Base-by-base conservation (phyloP, 2,888 invertebrate genomes). In the Pterostichus niger region DNA sequence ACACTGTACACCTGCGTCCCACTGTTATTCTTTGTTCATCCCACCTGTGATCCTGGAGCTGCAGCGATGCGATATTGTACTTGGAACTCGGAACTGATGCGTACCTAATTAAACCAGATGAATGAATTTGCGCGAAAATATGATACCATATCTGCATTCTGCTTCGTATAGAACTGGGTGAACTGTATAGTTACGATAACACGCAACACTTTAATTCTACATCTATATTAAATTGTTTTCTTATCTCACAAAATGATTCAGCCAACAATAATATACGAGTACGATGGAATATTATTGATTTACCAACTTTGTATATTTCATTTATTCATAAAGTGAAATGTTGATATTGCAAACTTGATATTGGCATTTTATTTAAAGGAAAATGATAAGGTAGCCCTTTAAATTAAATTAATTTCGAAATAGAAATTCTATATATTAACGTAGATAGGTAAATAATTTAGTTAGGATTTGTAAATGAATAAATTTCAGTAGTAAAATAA, bases 291-390 rank as follows among this genome's bases (percentile, higher is more conserved):
- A 24, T 24, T 24, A 24, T 24, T 24, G 24, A 24, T 2, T 24
- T 24, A 24, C 24, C 1, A 24, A 24, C 3, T 24, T 24, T 24
- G 24, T 24, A 3, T 24, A 24, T 24, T 40, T 40, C 2, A 40
- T 40, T 40, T 40, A 40, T 40, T 40, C 40, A 40, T 40, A 40
- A 11, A 46, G 46, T 56, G 9, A 56, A 24, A 59, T 31, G 59
- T 54, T 15, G 17, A 31, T 59, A 59, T 59, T 59, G 17, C n/a
- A 10, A 9, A 59, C 11, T 49, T 59, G 9, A 59, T 59, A 64
- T 59, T 59, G 59, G n/a, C 31, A 73, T 49, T 73, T 46, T 73
- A 73, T 75, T 75, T 75, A 75, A 75, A 75, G 75, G 75, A 75
- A 15, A 75, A 31, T 75, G 3, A 52, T n/a, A 75, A 49, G 33